Conservation (phyloP, 2,888 invertebrate species). For the Tethea ocularis region DNA sequence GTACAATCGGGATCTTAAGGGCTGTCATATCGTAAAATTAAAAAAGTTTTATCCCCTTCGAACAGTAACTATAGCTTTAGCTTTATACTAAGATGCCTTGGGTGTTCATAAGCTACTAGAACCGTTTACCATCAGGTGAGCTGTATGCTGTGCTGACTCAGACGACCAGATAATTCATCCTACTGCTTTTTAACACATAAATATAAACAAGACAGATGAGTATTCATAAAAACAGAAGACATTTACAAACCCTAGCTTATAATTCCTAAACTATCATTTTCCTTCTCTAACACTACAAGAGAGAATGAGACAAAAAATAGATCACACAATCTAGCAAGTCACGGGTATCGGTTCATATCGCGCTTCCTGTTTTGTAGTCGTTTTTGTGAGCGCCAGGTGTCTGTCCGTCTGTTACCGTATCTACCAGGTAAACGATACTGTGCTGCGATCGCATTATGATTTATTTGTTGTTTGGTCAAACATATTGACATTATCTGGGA, state of each 20-base stretch:
- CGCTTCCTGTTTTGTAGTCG: constrained; percentile 31
- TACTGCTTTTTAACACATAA: no score
- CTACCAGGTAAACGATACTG: constrained; percentile 19
- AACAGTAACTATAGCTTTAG: no score
- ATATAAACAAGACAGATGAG: no score
- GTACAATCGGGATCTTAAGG: no score
- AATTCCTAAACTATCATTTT: not conserved
- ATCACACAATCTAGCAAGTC: constrained; percentile 29
- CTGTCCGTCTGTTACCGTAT: constrained; percentile 21
- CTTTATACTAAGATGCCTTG: no score
- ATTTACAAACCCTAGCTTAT: not conserved
- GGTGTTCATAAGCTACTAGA: no score
- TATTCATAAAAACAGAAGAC: not conserved
- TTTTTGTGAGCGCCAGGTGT: constrained; percentile 42
- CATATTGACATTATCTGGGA: constrained; percentile 1
- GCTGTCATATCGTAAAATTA: no score
- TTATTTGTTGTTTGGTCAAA: constrained; percentile 1
- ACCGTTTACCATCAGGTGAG: no score
- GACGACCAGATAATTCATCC: no score
- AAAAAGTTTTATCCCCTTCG: no score
- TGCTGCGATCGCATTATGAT: constrained; percentile 7
- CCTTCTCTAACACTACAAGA: constrained; percentile 3
- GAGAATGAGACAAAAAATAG: constrained; percentile 30
- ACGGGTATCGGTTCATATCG: constrained; percentile 12
- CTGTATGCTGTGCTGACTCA: no score